These are phyloP conservation scores for Protonibea diacanthus DNA, from an alignment of 2,797 vertebrate genomes.

Conservation along the genomic window DNA sequence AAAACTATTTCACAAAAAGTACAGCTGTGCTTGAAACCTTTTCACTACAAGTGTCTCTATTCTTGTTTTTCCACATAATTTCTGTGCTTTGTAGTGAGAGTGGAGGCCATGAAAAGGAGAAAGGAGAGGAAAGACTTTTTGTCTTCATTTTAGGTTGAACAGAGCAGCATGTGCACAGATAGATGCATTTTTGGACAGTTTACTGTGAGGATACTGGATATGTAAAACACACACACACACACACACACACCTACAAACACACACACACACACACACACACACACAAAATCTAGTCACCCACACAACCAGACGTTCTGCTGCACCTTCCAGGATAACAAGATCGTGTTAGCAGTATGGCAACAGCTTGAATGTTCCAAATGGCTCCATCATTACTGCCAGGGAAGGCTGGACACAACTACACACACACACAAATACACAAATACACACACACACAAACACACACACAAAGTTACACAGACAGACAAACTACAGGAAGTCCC, in stretches of 20 bases:
- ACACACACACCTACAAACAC: conserved; percentile 29
- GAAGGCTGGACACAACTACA: conserved; percentile 53
- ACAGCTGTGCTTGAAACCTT: not conserved
- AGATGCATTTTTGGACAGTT: conserved; percentile 46
- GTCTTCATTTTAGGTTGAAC: conserved; percentile 3
- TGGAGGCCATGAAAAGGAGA: not conserved
- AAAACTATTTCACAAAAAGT: not conserved
- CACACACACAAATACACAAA: conserved; percentile 26
- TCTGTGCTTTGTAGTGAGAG: not conserved
- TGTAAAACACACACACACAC: conserved; percentile 12
- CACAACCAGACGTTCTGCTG: conserved; percentile 74
- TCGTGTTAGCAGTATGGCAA: conserved; percentile 84
- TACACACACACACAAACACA: not conserved
- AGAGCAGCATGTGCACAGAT: conserved; percentile 27
- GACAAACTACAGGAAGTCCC: conserved; percentile 20
- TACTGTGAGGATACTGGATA: conserved; percentile 23
- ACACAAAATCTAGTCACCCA: conserved; percentile 60
- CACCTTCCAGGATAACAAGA: conserved; percentile 82
- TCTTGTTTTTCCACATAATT: not conserved
- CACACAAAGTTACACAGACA: conserved; percentile 13
- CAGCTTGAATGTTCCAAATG: conserved; percentile 81
- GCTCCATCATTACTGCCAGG: conserved; percentile 74
- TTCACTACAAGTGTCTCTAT: not conserved
- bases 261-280: conserved; percentile 8
- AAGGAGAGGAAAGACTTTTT: not conserved